A percentile compares a stretch with the other conserved stretches of the same genome.
These are phyloP conservation scores for Panzeria rudis DNA, from an alignment of 2,888 invertebrate genomes.

Conservation along the genomic window DNA sequence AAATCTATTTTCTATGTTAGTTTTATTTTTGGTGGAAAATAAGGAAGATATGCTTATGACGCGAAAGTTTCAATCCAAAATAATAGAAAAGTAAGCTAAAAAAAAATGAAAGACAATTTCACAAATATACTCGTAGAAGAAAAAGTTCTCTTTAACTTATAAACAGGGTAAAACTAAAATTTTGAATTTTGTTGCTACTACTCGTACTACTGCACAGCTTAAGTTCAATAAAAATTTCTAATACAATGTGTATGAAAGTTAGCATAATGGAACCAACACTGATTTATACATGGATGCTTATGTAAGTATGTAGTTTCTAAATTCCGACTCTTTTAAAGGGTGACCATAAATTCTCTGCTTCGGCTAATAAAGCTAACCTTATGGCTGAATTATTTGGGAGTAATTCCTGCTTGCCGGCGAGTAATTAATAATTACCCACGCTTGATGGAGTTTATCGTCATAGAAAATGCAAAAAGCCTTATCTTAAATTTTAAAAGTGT, in stretches of 20 bases:
- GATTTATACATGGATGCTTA: too few species aligned
- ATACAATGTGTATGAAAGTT: constrained; percentile 28
- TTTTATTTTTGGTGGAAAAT: constrained; percentile 59
- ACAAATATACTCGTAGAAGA: constrained; percentile 6
- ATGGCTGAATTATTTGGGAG: too few species aligned
- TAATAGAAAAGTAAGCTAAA: constrained; percentile 22
- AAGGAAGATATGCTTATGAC: constrained; percentile 71
- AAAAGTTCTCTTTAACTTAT: constrained; percentile 58
- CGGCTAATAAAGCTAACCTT: too few species aligned
- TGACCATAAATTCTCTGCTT: too few species aligned
- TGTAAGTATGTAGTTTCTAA: too few species aligned
- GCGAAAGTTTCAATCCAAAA: constrained; percentile 66
- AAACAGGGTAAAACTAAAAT: constrained; percentile 59
- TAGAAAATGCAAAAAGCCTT: too few species aligned
- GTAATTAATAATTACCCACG: too few species aligned
- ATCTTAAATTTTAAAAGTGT: too few species aligned
- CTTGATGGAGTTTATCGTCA: too few species aligned
- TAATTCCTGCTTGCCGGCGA: too few species aligned
- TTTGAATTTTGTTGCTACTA: constrained; percentile 31
- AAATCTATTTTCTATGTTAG: constrained; percentile 11
- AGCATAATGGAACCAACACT: constrained; percentile 30
- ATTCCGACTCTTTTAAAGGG: too few species aligned
- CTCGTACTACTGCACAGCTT: constrained; percentile 29
- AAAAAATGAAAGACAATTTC: constrained; percentile 10
- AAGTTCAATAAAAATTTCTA: constrained; percentile 60